Percentiles rank a stretch among this genome's conserved stretches.
phyloP scores from a whole-genome alignment of 2,113 vertebrate species.

The Apistogramma diplotaenia region DNA sequence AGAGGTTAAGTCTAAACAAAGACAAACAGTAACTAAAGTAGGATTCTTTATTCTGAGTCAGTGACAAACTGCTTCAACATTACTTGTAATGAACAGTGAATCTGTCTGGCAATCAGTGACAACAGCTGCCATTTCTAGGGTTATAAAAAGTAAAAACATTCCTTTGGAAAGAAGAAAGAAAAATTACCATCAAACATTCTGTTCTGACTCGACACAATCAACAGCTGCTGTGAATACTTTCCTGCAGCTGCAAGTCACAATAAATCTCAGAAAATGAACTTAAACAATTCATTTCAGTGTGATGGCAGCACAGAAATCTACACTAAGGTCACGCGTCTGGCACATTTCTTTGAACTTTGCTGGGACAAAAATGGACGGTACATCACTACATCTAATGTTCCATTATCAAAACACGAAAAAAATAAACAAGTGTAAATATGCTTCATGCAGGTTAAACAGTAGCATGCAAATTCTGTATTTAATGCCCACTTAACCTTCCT shows the following conservation, averaged over 20 bases:
- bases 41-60: conserved; percentile 55
- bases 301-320: conserved; percentile 2
- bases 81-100: conserved; percentile 32
- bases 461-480: conserved; percentile 61
- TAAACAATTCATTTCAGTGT: conserved; percentile 37
- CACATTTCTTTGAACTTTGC: conserved; percentile 20
- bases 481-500: conserved; percentile 68
- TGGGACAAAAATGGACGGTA: not conserved
- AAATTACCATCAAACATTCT: conserved; percentile 13
- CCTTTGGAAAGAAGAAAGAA: conserved; percentile 53
- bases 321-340: not conserved
- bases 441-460: conserved; percentile 35
- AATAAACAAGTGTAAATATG: conserved; percentile 21
- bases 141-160: conserved; percentile 63
- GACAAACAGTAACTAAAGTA: not conserved
- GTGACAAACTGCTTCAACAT: conserved; percentile 29
- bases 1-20: not conserved
- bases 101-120: conserved; percentile 53
- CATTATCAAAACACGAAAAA: conserved; percentile 5
- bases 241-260: conserved; percentile 6
- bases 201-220: conserved; percentile 23
- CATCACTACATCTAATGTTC: not conserved
- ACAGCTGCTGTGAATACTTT: conserved; percentile 11
- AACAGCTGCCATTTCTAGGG: conserved; percentile 65
- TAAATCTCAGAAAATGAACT: conserved; percentile 45